Evolutionary conservation across 30 jellyfish, hydroid and myxozoan species (phyloP).

Genomic region (Catostylus mosaicus): DNA sequence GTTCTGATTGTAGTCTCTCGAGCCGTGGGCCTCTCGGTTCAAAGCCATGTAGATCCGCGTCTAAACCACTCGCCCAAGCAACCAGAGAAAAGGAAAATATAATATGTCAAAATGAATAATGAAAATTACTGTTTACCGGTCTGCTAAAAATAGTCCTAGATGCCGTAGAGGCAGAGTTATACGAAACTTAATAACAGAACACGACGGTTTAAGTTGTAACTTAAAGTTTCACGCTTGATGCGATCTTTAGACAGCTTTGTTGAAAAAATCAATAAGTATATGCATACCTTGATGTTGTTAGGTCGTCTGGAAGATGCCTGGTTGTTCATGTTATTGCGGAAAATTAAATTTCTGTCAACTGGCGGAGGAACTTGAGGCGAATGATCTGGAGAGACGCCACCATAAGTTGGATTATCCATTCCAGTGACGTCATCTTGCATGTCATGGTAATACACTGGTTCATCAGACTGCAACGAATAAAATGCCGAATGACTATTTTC

Average conservation of each 20-base stretch:
- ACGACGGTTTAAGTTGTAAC: no score
- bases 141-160: neutral
- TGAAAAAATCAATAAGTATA: neutral
- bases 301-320: constrained; percentile 4
- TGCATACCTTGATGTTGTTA: neutral
- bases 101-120: neutral
- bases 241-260: neutral
- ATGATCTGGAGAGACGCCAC: constrained; percentile 2
- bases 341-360: neutral
- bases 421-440: constrained; percentile 3
- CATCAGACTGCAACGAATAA: constrained; percentile 20
- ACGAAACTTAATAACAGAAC: neutral
- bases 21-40: no score
- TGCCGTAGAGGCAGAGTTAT: neutral
- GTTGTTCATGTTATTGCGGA: neutral
- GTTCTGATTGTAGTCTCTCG: no score
- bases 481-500: neutral
- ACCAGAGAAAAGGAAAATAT: no score
- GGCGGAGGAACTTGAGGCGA: constrained; percentile 32
- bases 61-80: no score
- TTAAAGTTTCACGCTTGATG: no score
- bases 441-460: neutral
- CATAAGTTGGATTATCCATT: constrained; percentile 3
- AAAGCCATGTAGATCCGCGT: no score
- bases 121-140: neutral